Evolutionary conservation across 2,888 invertebrate genomes (phyloP).

Genomic region (Xestobium rufovillosum): DNA sequence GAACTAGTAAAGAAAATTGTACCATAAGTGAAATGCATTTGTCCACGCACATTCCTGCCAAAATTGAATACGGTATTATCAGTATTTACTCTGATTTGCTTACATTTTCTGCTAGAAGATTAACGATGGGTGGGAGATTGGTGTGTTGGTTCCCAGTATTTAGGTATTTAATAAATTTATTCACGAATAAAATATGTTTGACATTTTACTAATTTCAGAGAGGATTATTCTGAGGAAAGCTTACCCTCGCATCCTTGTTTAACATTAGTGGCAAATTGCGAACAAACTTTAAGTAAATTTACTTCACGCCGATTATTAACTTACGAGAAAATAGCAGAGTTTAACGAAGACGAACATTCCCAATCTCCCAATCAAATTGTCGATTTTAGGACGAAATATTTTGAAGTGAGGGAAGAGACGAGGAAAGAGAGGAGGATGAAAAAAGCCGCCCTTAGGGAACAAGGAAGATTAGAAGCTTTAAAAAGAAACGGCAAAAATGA

Average conservation of each 20-base stretch:
- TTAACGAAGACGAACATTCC: constrained; percentile 41
- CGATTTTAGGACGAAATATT: constrained; percentile 62
- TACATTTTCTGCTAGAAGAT: constrained; percentile 69
- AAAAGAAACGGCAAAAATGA: constrained; percentile 14
- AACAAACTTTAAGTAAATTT: constrained; percentile 76
- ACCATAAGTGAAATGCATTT: constrained; percentile 58
- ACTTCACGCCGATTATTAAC: constrained; percentile 80
- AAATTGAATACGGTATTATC: constrained; percentile 76
- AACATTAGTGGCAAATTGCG: constrained; percentile 71
- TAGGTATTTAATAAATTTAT: constrained; percentile 46
- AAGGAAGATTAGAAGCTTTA: constrained; percentile 31
- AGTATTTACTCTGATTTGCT: constrained; percentile 81
- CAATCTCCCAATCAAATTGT: constrained; percentile 35
- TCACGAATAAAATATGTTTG: constrained; percentile 9
- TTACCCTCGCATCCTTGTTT: constrained; percentile 79
- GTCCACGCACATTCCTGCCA: constrained; percentile 70
- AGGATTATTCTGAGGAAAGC: constrained; percentile 62
- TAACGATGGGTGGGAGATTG: constrained; percentile 69
- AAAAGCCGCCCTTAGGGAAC: constrained; percentile 36
- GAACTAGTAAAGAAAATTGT: constrained; percentile 54
- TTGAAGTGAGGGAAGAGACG: constrained; percentile 57
- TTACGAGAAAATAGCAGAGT: constrained; percentile 66
- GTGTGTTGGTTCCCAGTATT: constrained; percentile 95
- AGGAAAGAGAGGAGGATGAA: constrained; percentile 53
- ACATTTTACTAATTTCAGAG: too few relatives aligned